phyloP scores from a whole-genome alignment of 2,888 invertebrate species.

The Andrena flavipes region DNA sequence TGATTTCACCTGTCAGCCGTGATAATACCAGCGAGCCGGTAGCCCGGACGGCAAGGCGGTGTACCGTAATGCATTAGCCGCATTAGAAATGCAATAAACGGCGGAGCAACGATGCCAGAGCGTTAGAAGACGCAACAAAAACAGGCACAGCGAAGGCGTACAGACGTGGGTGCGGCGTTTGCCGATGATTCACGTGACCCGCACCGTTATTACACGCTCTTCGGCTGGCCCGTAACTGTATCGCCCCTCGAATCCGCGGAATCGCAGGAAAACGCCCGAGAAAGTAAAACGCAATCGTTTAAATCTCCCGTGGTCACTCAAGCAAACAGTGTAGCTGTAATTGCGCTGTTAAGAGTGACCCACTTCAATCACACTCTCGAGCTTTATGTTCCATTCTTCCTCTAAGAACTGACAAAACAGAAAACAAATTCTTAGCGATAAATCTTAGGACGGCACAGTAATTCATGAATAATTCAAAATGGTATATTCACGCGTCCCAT shows the following conservation, averaged over 20 bases:
- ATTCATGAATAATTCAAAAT: constrained; percentile 56
- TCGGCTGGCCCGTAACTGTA: constrained; percentile 42
- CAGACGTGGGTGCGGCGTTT: constrained; percentile 71
- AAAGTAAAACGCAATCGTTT: constrained; percentile 15
- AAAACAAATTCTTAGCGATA: constrained; percentile 45
- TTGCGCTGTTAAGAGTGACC: constrained; percentile 54
- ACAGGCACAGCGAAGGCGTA: constrained; percentile 54
- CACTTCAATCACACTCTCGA: constrained; percentile 74
- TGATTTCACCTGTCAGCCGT: constrained; percentile 49
- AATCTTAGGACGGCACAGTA: constrained; percentile 34
- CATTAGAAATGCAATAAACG: constrained; percentile 68
- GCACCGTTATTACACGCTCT: constrained; percentile 77
- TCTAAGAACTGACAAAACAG: constrained; percentile 4
- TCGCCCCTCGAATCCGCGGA: constrained; percentile 29
- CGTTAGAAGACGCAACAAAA: constrained; percentile 68
- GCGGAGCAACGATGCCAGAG: constrained; percentile 44
- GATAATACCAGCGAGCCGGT: neutral
- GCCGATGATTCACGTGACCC: constrained; percentile 71
- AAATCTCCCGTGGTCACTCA: neutral
- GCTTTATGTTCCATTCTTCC: constrained; percentile 67
- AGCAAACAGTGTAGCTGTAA: constrained; percentile 19
- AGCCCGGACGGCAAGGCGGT: constrained; percentile 20
- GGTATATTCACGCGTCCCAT: constrained; percentile 40
- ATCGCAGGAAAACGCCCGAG: constrained; percentile 27
- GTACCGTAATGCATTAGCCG: constrained; percentile 62